Conservation (phyloP, 2,888 invertebrate species). For the Dryadula phaetusa region DNA sequence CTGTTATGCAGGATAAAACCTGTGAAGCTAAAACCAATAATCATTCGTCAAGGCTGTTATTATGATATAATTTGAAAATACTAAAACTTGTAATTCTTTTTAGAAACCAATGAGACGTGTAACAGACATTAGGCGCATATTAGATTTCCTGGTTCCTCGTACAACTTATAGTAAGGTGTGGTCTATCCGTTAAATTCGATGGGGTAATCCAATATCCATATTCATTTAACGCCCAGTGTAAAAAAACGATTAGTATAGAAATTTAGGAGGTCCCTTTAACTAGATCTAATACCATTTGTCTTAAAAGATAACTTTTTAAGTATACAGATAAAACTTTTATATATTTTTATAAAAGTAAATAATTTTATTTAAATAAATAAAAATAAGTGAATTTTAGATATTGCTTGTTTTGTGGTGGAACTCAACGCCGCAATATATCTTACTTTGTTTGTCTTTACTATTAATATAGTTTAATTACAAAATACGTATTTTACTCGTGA, state of each 20-base stretch:
- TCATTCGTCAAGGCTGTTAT: background rate
- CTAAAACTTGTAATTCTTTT: background rate
- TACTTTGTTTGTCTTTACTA: no score
- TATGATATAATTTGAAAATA: slow-evolving; percentile 4
- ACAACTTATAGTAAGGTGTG: slow-evolving; percentile 33
- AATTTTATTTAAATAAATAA: no score
- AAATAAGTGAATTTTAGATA: no score
- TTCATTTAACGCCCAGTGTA: slow-evolving; percentile 30
- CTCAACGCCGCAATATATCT: no score
- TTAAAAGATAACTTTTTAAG: background rate
- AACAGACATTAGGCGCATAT: slow-evolving; percentile 21
- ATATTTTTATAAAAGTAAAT: background rate
- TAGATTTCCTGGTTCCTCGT: slow-evolving; percentile 35
- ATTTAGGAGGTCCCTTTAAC: background rate
- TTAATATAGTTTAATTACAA: no score
- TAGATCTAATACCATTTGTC: background rate
- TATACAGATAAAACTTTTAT: background rate
- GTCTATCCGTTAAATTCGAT: slow-evolving; percentile 34
- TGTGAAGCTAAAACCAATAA: no score
- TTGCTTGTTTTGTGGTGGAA: no score
- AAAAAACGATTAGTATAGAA: background rate
- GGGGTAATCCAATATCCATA: slow-evolving; percentile 41
- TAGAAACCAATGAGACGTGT: slow-evolving; percentile 9
- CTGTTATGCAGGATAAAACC: no score
- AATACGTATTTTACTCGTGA: no score